Evolutionary conservation across 2,888 invertebrate species (phyloP), one percentile per base, ranked within the genome.

Genomic region (Athetis lepigone): DNA sequence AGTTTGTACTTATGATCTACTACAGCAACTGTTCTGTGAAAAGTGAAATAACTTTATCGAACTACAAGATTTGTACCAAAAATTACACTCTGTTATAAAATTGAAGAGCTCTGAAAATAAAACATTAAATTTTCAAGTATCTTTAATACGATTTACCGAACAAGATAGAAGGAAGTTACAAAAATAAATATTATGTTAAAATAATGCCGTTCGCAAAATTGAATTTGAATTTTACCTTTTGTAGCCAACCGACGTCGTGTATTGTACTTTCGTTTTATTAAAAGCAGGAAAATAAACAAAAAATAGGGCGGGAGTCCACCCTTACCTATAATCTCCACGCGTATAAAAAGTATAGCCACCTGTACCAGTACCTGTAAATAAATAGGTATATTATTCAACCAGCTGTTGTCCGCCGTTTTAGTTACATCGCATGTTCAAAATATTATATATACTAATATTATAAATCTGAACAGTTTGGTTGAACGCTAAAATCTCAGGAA

Each of bases 251-350:
- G 76, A 73, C 83, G 75, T 74, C 75, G 77, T 81, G 81, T 87
- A 85, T 88, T 85, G 85, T 89, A 82, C 88, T 87, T 88, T 83
- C 81, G 78, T 90, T 89, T 88, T 89, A 90, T 86, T 88, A 88
- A 88, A 88, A 86, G 80, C 81, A 81, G 85, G 83, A 88, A 87
- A 89, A 87, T 82, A 88, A 88, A 88, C 83, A 88, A 86, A 87
- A 85, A 84, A n/a, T 81, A 62, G 72, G 76, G 70, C 68, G 71
- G 75, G 60, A 62, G 67, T 54, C 58, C 55, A 13, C 46, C 47
- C 71, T 63, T 51, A 67, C 55, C 62, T 47, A 37, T 59, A 55
- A 46, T 46, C 57, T 56, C 57, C 16, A 18, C 59, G 62, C 50
- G 37, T 45, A 45, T 55, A 46, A 55, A 55, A 56, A 27, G 8